Evolutionary conservation across 2,797 vertebrate genomes (phyloP).

Genomic region (Salmo trutta): DNA sequence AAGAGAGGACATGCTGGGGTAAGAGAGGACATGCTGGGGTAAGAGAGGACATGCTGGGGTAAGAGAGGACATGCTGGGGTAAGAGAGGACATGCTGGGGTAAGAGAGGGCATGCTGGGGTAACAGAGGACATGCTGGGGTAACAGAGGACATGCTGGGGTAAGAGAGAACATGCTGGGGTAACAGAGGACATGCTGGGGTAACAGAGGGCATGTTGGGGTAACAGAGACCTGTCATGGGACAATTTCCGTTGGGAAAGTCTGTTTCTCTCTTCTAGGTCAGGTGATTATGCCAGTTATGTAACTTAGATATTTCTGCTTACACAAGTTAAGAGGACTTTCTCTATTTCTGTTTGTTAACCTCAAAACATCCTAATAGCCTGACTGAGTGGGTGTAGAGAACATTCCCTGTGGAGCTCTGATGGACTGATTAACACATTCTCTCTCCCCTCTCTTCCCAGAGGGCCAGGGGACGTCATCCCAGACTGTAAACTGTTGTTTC

Average conservation of each 20-base stretch:
- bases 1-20: conserved; percentile 76
- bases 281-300: background rate
- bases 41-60: too few species aligned
- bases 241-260: too few species aligned
- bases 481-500: conserved; percentile 91
- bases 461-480: conserved; percentile 87
- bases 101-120: conserved; percentile 55
- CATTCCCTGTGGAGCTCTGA: background rate
- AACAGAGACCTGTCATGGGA: too few species aligned
- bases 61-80: too few species aligned
- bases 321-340: background rate
- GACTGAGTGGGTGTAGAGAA: background rate
- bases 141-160: conserved; percentile 76
- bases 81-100: conserved; percentile 76
- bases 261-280: too few species aligned
- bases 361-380: background rate
- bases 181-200: conserved; percentile 69
- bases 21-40: conserved; percentile 54
- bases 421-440: background rate
- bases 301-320: background rate
- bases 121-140: too few species aligned
- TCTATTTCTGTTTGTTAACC: background rate
- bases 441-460: conserved; percentile 66
- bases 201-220: conserved; percentile 53
- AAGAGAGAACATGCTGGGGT: conserved; percentile 53